Percentiles rank a stretch among this genome's conserved stretches.
Conservation (phyloP, 1,140 invertebrate species). For the Brachionus paranguensis region DNA sequence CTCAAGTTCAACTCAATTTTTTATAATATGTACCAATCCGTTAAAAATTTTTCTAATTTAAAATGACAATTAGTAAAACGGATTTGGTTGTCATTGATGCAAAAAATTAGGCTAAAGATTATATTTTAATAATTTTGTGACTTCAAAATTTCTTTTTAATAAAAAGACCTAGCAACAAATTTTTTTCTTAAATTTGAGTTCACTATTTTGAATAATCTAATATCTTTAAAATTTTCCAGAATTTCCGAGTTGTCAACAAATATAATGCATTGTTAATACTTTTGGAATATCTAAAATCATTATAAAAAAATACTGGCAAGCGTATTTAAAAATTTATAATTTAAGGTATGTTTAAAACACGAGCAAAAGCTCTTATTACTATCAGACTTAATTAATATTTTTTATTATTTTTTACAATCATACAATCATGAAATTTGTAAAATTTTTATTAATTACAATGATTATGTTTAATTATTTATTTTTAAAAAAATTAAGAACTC, state of each 20-base stretch:
- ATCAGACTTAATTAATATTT: too few relatives aligned
- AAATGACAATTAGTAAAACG: neutral
- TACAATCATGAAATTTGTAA: neutral
- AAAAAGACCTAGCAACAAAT: neutral
- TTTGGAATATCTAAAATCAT: too few relatives aligned
- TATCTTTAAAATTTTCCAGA: too few relatives aligned
- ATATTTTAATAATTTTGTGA: neutral
- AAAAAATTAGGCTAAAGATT: neutral
- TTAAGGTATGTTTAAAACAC: too few relatives aligned
- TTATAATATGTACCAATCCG: neutral
- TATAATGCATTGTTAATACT: too few relatives aligned
- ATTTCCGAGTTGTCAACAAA: too few relatives aligned
- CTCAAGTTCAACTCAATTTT: neutral
- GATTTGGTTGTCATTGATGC: neutral
- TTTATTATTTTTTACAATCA: neutral
- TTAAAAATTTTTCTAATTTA: neutral
- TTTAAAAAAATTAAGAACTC: neutral
- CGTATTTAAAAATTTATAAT: too few relatives aligned
- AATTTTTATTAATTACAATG: neutral
- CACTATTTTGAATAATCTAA: too few relatives aligned
- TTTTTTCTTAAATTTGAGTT: neutral
- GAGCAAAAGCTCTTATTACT: too few relatives aligned
- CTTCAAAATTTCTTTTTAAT: neutral
- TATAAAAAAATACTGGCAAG: too few relatives aligned
- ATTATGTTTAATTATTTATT: neutral